Base-by-base conservation (phyloP, 2,113 vertebrate genomes). In the Gorsachius goisagi region DNA sequence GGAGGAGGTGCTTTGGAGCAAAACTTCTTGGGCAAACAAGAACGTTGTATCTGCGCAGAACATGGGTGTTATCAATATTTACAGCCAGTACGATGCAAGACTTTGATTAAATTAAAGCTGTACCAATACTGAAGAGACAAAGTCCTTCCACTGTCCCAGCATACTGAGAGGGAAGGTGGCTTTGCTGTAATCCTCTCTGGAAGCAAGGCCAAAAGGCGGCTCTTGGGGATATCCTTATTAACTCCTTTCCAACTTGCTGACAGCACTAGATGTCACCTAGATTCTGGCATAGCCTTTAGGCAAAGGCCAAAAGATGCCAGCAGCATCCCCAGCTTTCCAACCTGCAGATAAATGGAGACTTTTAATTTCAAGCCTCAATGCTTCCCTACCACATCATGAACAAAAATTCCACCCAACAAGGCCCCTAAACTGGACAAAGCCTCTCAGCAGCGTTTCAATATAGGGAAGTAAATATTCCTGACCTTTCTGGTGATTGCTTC, bases 401-500 rank as follows among this genome's bases (percentile, higher is more conserved):
- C 33, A 49, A 81, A 95, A 80, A 55, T 45, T 66, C 66, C 49
- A 74, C 44, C 79, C 71, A 68, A 62, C 66, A 84, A 75, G 50
- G 22, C 63, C 49, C 84, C 50, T 52, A 50, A 66, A 92, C 49
- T 33, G 85, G 69, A 75, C 76, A 85, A 87, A 92, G 62, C 73
- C 33, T 73, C 89, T 84, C 80, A 68, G 78, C 63, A 85, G 73
- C 13, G 1, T 41, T 97, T 89, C 93, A 96, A 60, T 94, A 95
- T 49, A 33, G 59, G 85, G 80, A 91, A 93, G 92, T 91, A 97
- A 97, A 97, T 82, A 96, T 69, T 94, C 91, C 76, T 96, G 97
- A 97, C 94, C 95, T 96, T 97, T 96, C 93, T 91, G 83, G 69
- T 89, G 93, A 95, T 96, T 96, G 93, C 86, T 91, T 96, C 89